Base-by-base conservation (phyloP, 2,113 vertebrate species). In the Cheirogaleus medius region DNA sequence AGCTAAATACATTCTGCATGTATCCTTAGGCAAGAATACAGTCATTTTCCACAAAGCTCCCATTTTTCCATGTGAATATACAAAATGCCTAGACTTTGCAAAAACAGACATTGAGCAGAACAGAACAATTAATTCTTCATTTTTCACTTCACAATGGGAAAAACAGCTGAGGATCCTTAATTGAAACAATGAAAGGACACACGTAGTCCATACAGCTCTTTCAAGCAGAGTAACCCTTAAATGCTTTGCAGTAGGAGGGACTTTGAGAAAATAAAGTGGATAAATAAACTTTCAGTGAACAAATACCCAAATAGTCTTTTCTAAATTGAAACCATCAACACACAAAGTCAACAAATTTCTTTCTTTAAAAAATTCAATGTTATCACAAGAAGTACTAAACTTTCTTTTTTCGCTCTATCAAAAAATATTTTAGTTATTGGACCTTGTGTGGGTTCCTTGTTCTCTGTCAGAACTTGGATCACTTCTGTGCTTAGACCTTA, bases 271-370 rank as follows among this genome's bases (percentile, higher is more conserved):
- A 97, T 94, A 73, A 96, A 96, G 92, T 92, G 91, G 5, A 42
- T 97, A 98, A 98, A 98, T 97, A 97, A 97, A 97, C 96, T 97
- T 98, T 97, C 64, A 84, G 85, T 83, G 92, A 96, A 92, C 96
- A 88, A 97, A 98, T 96, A 98, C 87, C 92, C 91, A 93, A 97
- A 85, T 71, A 96, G 92, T 76, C 96, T 97, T 98, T 98, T 96
- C 97, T 98, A 96, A 97, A 58, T 87, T 97, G 97, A 98, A 98
- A 97, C 97, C 97, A 98, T 98, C 91, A 85, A 96, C 87, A 92
- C 90, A 81, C 32, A 89, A 97, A 86, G 89, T 97, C 54, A 78
- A 81, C 18, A 78, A 8, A 68, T 12, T 23, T 42, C 56, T 68
- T 85, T 52, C 83, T 94, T 95, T 96, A 95, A 98, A 98, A 97